Base-by-base conservation (phyloP, 2,797 vertebrate species). In the Anabacerthia variegaticeps region DNA sequence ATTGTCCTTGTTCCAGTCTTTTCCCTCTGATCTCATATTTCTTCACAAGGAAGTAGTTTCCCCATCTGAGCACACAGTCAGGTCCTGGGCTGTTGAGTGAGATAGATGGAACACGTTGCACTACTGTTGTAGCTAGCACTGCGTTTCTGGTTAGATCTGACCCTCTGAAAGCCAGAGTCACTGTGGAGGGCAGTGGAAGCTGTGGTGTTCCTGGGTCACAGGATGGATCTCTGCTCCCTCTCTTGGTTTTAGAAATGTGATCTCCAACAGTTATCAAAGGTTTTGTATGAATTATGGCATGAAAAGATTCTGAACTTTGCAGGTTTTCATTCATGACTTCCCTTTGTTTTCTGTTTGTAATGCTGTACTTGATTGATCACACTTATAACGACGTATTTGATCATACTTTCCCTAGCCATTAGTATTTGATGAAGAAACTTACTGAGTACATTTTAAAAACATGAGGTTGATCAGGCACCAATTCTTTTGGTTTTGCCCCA, bases 101-200 rank as follows among this genome's bases (percentile, higher is more conserved):
- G 49, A 7, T 4, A 32, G 59, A 4, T 22, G 56, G 39, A 80
- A n/a, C 5, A 2, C 0, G 0, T 6, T 27, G 11, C 32, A 9
- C 16, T 66, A 9, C 36, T 4, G 6, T 37, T 37, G 14, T 54
- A 26, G 48, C 36, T 48, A 17, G 41, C 1, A 0, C 36, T 82
- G 59, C 26, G 85, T 48, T 82, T 81, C 2, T 1, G 72, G 39
- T 49, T 73, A 9, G 11, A 13, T 26, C 27, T 73, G 81, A 20
- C 36, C 27, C 37, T 56, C 30, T 44, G 36, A 88, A 92, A 54
- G 46, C 28, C 41, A 30, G 20, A 10, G 34, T 55, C 2, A 3
- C 67, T 20, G 24, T 21, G 24, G 55, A 52, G 46, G 14, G 27
- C 77, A 41, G 8, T 39, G 39, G 72, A 44, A 67, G 14, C 39